A percentile compares a stretch with the other conserved stretches of the same genome.
Evolutionary conservation across 1,140 invertebrate genomes (phyloP).

Genomic region (Penaeus indicus): DNA sequence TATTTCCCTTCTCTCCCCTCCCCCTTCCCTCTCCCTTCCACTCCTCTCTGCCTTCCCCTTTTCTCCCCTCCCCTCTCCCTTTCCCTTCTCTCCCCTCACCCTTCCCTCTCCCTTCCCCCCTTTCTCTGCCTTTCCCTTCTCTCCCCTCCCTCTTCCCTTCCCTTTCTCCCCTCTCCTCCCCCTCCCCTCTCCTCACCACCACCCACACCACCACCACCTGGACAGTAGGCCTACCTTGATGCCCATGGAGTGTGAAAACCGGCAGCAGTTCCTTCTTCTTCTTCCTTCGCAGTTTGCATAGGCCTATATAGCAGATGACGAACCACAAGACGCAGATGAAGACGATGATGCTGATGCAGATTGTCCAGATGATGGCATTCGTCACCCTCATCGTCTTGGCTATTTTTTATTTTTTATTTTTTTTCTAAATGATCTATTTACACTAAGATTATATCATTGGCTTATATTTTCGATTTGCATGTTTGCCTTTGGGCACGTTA

Average conservation of each 20-base stretch:
- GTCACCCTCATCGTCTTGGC: constrained; percentile 57
- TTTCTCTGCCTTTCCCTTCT: too few species aligned
- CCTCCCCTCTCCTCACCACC: background rate
- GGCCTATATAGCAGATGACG: constrained; percentile 66
- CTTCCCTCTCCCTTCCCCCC: too few species aligned
- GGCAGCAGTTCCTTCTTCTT: constrained; percentile 53
- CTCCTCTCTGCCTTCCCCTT: too few species aligned
- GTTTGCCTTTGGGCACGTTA: too few species aligned
- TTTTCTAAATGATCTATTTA: background rate
- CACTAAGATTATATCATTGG: too few species aligned
- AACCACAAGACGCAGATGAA: constrained; percentile 66
- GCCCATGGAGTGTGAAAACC: constrained; percentile 42
- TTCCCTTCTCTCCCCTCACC: too few species aligned
- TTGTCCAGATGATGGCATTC: constrained; percentile 66
- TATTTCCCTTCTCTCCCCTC: too few species aligned
- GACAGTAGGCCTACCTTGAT: constrained; percentile 26
- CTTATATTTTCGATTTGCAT: too few species aligned
- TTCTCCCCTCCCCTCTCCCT: too few species aligned
- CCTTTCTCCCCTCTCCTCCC: too few species aligned
- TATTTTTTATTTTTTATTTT: background rate
- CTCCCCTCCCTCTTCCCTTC: too few species aligned
- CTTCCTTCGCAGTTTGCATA: constrained; percentile 61
- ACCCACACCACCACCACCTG: background rate
- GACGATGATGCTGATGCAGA: constrained; percentile 66
- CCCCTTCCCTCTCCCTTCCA: too few species aligned